These are phyloP conservation scores for Schrankia costaestrigalis DNA, from an alignment of 2,888 invertebrate species.

Conservation along the genomic window DNA sequence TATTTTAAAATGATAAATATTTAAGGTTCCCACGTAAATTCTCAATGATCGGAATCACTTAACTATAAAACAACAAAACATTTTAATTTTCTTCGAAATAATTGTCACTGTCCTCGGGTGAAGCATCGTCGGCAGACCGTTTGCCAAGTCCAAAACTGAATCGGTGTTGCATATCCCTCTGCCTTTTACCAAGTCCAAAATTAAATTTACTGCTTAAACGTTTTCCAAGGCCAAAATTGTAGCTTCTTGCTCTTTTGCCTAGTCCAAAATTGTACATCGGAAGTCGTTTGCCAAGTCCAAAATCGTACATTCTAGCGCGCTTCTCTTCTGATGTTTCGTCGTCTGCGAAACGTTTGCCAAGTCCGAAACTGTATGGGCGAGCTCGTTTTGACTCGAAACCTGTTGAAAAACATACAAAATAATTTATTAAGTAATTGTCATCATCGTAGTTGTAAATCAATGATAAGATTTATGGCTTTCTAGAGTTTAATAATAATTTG, in stretches of 20 bases:
- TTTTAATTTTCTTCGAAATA: constrained; percentile 56
- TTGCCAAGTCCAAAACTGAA: constrained; percentile 82
- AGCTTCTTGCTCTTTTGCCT: constrained; percentile 69
- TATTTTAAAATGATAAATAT: background rate
- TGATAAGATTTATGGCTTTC: no score
- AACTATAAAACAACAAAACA: constrained; percentile 25
- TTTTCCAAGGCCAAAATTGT: constrained; percentile 81
- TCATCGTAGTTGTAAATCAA: no score
- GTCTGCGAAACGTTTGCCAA: constrained; percentile 82
- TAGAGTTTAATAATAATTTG: no score
- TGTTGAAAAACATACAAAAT: constrained; percentile 28
- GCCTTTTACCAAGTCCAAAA: constrained; percentile 80
- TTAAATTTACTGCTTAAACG: constrained; percentile 74
- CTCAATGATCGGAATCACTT: constrained; percentile 22
- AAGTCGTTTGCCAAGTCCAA: constrained; percentile 69
- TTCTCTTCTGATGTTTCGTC: constrained; percentile 60
- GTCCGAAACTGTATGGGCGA: constrained; percentile 84
- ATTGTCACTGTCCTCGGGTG: constrained; percentile 52
- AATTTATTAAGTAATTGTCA: no score
- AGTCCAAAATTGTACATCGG: constrained; percentile 75
- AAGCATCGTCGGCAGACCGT: constrained; percentile 54
- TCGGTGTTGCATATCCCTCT: constrained; percentile 70
- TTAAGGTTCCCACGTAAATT: constrained; percentile 39
- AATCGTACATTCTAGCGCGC: constrained; percentile 64
- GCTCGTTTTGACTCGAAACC: constrained; percentile 78